phyloP scores from a whole-genome alignment of 2,888 invertebrate genomes.

The Catocala nupta region DNA sequence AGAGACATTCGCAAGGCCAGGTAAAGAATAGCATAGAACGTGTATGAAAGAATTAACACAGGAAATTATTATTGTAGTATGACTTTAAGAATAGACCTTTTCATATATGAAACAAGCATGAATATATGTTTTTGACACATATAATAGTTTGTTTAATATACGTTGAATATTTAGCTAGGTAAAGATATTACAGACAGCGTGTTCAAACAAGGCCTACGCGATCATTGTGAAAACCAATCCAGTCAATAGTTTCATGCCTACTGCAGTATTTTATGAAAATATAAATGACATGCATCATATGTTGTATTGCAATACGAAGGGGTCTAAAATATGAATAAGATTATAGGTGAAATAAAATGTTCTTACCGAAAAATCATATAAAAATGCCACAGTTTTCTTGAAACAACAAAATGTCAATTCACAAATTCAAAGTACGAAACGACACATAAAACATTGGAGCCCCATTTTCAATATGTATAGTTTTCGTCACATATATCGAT shows the following conservation, averaged over 20 bases:
- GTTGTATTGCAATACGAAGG: slow-evolving; percentile 1
- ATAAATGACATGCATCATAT: not conserved
- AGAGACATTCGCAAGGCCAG: too few relatives aligned
- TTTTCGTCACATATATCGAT: slow-evolving; percentile 2
- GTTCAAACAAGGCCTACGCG: too few relatives aligned
- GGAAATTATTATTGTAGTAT: too few relatives aligned
- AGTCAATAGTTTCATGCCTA: not conserved
- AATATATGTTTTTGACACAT: too few relatives aligned
- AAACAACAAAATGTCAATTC: slow-evolving; percentile 41
- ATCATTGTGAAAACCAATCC: too few relatives aligned
- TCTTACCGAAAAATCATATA: slow-evolving; percentile 42
- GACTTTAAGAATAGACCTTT: too few relatives aligned
- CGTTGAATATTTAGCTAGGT: too few relatives aligned
- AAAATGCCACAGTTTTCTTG: slow-evolving; percentile 36
- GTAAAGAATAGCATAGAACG: too few relatives aligned
- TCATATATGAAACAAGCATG: too few relatives aligned
- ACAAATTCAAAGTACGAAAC: slow-evolving; percentile 30
- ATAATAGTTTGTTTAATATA: too few relatives aligned
- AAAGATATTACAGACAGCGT: too few relatives aligned
- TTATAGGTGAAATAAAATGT: not conserved
- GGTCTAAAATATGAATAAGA: not conserved
- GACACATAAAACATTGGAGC: slow-evolving; percentile 30
- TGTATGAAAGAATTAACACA: too few relatives aligned
- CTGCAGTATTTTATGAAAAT: not conserved
- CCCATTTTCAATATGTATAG: slow-evolving; percentile 42